A percentile compares a stretch with the other conserved stretches of the same genome.
Evolutionary conservation across 1,140 invertebrate genomes (phyloP).

Genomic region (Caenorhabditis briggsae): DNA sequence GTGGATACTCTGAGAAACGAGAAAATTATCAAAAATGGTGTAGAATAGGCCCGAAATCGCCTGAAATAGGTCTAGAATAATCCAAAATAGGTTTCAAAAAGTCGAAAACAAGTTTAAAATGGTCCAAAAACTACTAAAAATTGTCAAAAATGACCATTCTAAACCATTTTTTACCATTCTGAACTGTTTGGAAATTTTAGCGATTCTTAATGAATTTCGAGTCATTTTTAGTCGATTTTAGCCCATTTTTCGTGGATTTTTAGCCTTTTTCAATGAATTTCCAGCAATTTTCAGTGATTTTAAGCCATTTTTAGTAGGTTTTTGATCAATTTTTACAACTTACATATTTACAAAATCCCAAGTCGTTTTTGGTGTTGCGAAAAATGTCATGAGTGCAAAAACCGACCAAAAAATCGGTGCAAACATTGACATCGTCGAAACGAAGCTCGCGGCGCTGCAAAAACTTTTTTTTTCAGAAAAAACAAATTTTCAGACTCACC

Average conservation of each 20-base stretch:
- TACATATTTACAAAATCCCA: conserved; percentile 60
- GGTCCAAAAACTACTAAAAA: too few relatives aligned
- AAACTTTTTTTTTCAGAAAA: not conserved
- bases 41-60: not conserved
- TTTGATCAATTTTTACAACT: not conserved
- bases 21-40: not conserved
- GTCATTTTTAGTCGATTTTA: too few relatives aligned
- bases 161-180: too few relatives aligned
- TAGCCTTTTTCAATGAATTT: too few relatives aligned
- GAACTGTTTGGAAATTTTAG: too few relatives aligned
- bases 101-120: too few relatives aligned
- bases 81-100: too few relatives aligned
- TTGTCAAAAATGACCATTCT: too few relatives aligned
- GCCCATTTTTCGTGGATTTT: too few relatives aligned
- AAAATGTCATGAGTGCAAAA: conserved; percentile 63
- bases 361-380: conserved; percentile 63
- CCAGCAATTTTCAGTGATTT: too few relatives aligned
- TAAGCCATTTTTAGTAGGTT: not conserved
- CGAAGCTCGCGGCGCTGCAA: conserved; percentile 46
- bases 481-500: not conserved
- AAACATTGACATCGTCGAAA: conserved; percentile 62
- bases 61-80: too few relatives aligned
- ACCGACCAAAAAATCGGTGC: conserved; percentile 59
- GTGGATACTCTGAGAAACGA: conserved; percentile 37
- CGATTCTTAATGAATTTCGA: too few relatives aligned